Evolutionary conservation across 2,888 invertebrate genomes (phyloP).

Genomic region (Melikaiella ostensackeni): DNA sequence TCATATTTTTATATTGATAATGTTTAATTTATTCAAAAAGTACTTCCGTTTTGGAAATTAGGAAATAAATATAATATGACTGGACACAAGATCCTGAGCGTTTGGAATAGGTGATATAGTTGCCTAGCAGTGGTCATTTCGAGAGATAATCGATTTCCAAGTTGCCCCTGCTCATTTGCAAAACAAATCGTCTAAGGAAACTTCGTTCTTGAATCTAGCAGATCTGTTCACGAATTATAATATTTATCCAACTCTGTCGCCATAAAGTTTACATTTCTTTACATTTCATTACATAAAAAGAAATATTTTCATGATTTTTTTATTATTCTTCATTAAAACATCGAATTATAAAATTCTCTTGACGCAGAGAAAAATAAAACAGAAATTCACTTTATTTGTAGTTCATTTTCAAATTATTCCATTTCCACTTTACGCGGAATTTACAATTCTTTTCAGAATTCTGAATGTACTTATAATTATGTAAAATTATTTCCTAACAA

Average conservation of each 20-base stretch:
- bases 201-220: not conserved
- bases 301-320: not conserved
- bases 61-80: not conserved
- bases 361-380: too few species aligned
- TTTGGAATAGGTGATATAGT: not conserved
- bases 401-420: too few species aligned
- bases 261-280: not conserved
- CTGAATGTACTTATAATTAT: too few species aligned
- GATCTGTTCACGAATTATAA: not conserved
- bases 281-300: not conserved
- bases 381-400: too few species aligned
- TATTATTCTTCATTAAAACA: not conserved
- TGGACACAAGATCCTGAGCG: not conserved
- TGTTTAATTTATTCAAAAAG: not conserved
- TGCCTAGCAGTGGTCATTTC: constrained; percentile 17
- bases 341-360: not conserved
- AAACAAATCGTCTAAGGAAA: constrained; percentile 22
- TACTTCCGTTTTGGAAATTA: not conserved
- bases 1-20: not conserved
- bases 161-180: constrained; percentile 14
- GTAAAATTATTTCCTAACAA: too few species aligned
- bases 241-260: not conserved
- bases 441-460: too few species aligned
- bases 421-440: too few species aligned
- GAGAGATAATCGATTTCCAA: constrained; percentile 26